A percentile compares a stretch with the other conserved stretches of the same genome.
phyloP scores from a whole-genome alignment of 2,797 vertebrate genomes.

The Dryobates pubescens region DNA sequence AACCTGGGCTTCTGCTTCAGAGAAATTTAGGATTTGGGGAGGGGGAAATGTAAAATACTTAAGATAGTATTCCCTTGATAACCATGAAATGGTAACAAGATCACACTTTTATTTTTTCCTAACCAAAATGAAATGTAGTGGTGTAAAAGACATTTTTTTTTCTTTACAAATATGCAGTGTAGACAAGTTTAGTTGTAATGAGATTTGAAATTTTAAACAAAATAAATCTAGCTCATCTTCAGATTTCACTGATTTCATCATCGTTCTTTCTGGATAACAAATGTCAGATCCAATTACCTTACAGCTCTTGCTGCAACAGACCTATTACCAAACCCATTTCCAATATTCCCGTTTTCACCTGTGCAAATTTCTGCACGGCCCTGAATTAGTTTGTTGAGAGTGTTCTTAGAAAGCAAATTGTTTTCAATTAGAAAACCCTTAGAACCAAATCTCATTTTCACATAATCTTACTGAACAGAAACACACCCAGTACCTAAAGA shows the following conservation, averaged over 20 bases:
- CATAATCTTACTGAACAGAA: not conserved
- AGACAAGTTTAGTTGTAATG: not conserved
- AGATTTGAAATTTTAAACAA: not conserved
- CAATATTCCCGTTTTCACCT: not conserved
- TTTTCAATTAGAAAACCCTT: slow-evolving; percentile 1
- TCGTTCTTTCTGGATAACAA: not conserved
- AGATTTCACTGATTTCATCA: not conserved
- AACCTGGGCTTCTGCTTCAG: not conserved
- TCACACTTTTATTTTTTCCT: not conserved
- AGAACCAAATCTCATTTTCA: not conserved
- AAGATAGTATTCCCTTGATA: not conserved
- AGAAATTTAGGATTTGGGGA: not conserved
- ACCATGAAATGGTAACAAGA: not conserved
- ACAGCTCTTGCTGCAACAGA: not conserved
- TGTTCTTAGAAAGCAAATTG: not conserved
- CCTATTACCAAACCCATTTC: not conserved
- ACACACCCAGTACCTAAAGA: not conserved
- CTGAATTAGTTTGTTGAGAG: not conserved
- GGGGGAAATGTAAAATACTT: not conserved
- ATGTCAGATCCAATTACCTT: not conserved
- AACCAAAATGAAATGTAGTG: not conserved
- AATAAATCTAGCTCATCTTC: not conserved
- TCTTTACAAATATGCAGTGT: not conserved
- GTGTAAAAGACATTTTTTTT: not conserved
- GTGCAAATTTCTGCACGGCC: not conserved